A percentile compares a stretch with the other conserved stretches of the same genome.
These are phyloP conservation scores for Gallinago stenura DNA, from an alignment of 2,797 vertebrate genomes.

Conservation along the genomic window DNA sequence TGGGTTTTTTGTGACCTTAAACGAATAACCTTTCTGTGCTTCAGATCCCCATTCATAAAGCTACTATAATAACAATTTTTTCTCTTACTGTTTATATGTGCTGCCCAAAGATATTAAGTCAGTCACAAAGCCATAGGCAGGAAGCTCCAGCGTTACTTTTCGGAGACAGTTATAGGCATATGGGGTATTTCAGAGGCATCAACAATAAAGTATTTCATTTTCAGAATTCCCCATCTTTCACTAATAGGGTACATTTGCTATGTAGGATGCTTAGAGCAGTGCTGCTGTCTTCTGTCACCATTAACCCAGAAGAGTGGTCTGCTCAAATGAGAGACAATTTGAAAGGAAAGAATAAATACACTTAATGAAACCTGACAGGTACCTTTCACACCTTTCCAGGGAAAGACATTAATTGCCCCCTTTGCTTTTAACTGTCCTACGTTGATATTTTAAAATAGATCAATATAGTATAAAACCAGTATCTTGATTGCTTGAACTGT, in stretches of 20 bases:
- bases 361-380: slow-evolving; percentile 67
- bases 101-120: not conserved
- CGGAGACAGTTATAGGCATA: not conserved
- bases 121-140: not conserved
- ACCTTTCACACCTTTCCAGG: slow-evolving; percentile 63
- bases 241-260: not conserved
- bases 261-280: not conserved
- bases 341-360: slow-evolving; percentile 65
- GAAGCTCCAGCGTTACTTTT: not conserved
- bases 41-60: not conserved
- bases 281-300: slow-evolving; percentile 44
- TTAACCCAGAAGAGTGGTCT: slow-evolving; percentile 48
- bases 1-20: not conserved
- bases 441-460: slow-evolving; percentile 66
- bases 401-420: slow-evolving; percentile 69
- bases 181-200: not conserved
- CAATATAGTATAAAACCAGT: slow-evolving; percentile 55
- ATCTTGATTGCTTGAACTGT: slow-evolving; percentile 60
- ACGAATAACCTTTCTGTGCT: not conserved
- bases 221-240: not conserved
- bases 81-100: not conserved
- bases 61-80: not conserved
- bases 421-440: slow-evolving; percentile 66
- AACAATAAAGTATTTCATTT: not conserved
- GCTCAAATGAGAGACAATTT: slow-evolving; percentile 56